phyloP scores from a whole-genome alignment of 1,140 invertebrate species.

The Hesperophylax magnus region DNA sequence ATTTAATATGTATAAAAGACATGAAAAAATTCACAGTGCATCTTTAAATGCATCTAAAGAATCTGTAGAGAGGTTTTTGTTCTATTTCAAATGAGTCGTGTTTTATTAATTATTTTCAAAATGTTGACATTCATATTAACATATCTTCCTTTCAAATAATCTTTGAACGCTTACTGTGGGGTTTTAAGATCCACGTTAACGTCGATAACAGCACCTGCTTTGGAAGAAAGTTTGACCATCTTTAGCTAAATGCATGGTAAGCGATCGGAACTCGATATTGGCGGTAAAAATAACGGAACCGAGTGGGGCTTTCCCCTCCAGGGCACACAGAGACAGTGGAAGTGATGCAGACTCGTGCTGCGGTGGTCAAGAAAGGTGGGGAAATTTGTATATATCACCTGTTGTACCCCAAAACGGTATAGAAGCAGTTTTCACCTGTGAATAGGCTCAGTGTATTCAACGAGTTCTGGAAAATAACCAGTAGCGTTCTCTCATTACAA shows the following conservation, averaged over 20 bases:
- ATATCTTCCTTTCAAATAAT: no score
- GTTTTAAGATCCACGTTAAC: no score
- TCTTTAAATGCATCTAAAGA: no score
- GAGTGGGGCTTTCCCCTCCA: background rate
- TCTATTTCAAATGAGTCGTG: no score
- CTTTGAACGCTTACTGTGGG: no score
- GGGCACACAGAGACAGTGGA: background rate
- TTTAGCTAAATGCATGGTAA: background rate
- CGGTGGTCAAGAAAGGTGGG: background rate
- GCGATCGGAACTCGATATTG: background rate
- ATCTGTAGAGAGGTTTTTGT: no score
- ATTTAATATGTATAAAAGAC: no score
- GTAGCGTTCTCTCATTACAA: constrained; percentile 4
- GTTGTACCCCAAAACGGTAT: background rate
- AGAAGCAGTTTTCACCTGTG: constrained; percentile 39
- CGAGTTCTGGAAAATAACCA: constrained; percentile 34
- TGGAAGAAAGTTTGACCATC: constrained; percentile 7
- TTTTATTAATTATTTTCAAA: no score
- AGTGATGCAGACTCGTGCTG: background rate
- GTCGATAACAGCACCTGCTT: background rate
- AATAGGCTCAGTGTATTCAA: constrained; percentile 21
- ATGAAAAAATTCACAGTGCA: no score
- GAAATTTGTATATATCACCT: constrained; percentile 30
- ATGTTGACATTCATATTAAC: no score
- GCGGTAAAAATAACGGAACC: background rate